phyloP scores from a whole-genome alignment of 2,113 vertebrate species.

The Crotalus tigris region DNA sequence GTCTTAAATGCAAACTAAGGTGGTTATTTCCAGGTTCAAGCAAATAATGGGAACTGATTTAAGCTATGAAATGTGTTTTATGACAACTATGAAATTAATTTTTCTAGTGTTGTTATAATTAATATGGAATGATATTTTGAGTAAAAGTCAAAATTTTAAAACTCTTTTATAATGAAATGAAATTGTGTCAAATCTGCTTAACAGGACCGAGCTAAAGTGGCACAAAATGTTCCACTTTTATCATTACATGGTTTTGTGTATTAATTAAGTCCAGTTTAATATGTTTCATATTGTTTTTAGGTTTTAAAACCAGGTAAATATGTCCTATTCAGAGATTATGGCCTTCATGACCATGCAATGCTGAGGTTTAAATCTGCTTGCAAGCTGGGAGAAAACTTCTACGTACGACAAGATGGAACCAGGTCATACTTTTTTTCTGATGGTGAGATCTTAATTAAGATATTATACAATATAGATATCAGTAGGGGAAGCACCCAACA shows the following conservation, averaged over 20 bases:
- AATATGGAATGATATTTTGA: background rate
- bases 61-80: background rate
- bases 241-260: background rate
- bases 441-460: conserved; percentile 70
- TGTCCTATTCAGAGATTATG: conserved; percentile 93
- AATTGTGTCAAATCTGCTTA: background rate
- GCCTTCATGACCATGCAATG: conserved; percentile 92
- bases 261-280: background rate
- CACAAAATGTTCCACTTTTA: background rate
- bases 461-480: background rate
- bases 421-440: conserved; percentile 91
- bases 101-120: background rate
- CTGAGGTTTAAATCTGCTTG: conserved; percentile 88
- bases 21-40: background rate
- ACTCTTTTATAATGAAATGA: background rate
- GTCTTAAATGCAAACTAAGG: background rate
- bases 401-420: conserved; percentile 94
- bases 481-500: background rate
- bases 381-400: conserved; percentile 93
- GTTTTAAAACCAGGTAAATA: conserved; percentile 86
- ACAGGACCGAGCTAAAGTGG: background rate
- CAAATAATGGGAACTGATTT: background rate
- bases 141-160: background rate
- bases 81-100: background rate
- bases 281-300: conserved; percentile 60